These are phyloP conservation scores for Acyrthosiphon pisum DNA, from an alignment of 1,140 invertebrate species.

Conservation along the genomic window DNA sequence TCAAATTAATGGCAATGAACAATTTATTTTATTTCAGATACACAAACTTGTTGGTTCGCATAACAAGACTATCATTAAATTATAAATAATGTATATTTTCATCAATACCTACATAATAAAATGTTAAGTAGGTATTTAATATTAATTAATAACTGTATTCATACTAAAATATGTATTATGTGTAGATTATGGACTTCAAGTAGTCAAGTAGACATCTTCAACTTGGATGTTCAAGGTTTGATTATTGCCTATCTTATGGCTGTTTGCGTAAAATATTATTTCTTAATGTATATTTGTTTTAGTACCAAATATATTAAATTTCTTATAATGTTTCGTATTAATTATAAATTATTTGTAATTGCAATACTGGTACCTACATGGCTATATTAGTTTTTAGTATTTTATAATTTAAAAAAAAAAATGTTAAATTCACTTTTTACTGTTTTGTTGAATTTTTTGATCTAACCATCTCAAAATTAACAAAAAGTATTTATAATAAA, in stretches of 20 bases:
- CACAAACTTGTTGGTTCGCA: background rate
- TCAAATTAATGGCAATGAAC: background rate
- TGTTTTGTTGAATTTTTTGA: background rate
- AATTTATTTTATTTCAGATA: constrained; percentile 14
- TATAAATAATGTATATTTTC: background rate
- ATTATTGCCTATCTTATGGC: background rate
- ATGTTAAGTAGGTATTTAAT: background rate
- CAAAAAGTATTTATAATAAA: too few relatives aligned
- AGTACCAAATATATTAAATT: background rate
- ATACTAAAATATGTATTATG: background rate
- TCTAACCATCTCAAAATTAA: background rate
- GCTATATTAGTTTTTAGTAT: background rate
- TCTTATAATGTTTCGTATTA: background rate
- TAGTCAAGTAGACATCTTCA: background rate
- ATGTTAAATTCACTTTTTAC: background rate
- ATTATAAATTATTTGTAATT: background rate
- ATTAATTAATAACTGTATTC: background rate
- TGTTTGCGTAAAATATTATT: background rate
- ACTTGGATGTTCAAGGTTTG: background rate
- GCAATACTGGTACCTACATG: background rate
- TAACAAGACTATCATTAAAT: background rate
- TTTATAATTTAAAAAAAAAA: background rate
- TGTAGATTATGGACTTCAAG: background rate
- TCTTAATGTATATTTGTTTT: background rate
- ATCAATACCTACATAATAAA: background rate